Base-by-base conservation (phyloP, 2,888 invertebrate species). In the Stenodera caucasica region DNA sequence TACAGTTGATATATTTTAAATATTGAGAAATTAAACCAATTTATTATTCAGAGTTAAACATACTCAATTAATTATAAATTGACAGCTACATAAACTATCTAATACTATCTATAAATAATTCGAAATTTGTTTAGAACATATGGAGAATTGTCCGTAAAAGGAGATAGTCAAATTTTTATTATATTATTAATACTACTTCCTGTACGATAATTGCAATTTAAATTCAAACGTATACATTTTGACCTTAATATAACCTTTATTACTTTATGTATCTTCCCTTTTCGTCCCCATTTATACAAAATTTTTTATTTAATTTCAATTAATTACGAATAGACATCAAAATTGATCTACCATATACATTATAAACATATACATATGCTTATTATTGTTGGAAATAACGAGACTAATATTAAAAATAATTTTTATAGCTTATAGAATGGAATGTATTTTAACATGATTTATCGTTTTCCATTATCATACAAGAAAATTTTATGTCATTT, bases 171-270 rank as follows among this genome's bases (percentile, higher is more conserved):
- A 15, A 37, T 2, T 37, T 37, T 40, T 40, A 35, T 35, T 35
- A 6, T 33, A 37, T 37, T 15, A 37, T 15, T 37, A 37, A 37
- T 9, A 5, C 8, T 50, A 53, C 56, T 56, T 45, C 54, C 55
- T 40, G 40, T 26, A 35, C 53, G 56, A 59, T 61, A 67, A 67
- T 67, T 67, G 65, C 57, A 61, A 63, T 65, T 67, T 65, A 63
- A 64, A 64, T 67, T 63, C 63, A 61, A 63, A 67, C 63, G 65
- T 55, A 58, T 63, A 60, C 67, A 57, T 63, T 65, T 58, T 67
- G 65, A 64, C 67, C 64, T 56, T 57, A 50, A 26, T 56, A 53
- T 59, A 56, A n/a, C 30, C 62, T 53, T 59, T 56, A 58, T 58
- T 51, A 40, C 15, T 40, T 40, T 40, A 40, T 40, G 64, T 60